phyloP scores from a whole-genome alignment of 2,888 invertebrate genomes.

The Megalurothrips usitatus region DNA sequence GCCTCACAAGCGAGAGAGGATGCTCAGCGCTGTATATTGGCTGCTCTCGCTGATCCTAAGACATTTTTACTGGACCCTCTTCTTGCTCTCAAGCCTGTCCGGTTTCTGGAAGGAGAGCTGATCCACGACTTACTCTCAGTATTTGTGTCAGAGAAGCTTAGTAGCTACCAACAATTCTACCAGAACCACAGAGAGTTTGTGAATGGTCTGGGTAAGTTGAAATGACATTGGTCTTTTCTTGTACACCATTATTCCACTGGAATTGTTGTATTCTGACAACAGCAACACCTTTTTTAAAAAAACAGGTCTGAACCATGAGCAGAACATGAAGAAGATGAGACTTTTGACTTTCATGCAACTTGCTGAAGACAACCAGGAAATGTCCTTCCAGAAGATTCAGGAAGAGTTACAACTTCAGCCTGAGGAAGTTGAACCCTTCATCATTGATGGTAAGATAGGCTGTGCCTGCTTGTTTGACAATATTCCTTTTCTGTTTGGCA shows the following conservation, averaged over 20 bases:
- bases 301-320: conserved; percentile 81
- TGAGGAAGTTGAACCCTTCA: conserved; percentile 90
- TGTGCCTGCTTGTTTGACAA: not conserved
- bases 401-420: conserved; percentile 81
- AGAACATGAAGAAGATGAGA: conserved; percentile 95
- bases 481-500: not conserved
- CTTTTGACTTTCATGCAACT: conserved; percentile 95
- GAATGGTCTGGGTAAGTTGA: conserved; percentile 49
- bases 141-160: conserved; percentile 90
- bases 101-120: conserved; percentile 89
- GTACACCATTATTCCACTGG: not conserved
- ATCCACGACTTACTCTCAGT: conserved; percentile 91
- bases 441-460: conserved; percentile 75
- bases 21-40: conserved; percentile 92
- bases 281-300: too few species aligned
- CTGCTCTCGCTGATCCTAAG: conserved; percentile 91
- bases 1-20: conserved; percentile 95
- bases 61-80: conserved; percentile 94
- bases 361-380: conserved; percentile 88
- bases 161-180: conserved; percentile 90
- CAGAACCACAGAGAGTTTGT: conserved; percentile 89
- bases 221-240: too few species aligned
- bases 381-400: conserved; percentile 84
- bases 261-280: not conserved
- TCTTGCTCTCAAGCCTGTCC: conserved; percentile 87